Evolutionary conservation across 2,888 invertebrate genomes (phyloP).

Genomic region (Phyto melanocephala): DNA sequence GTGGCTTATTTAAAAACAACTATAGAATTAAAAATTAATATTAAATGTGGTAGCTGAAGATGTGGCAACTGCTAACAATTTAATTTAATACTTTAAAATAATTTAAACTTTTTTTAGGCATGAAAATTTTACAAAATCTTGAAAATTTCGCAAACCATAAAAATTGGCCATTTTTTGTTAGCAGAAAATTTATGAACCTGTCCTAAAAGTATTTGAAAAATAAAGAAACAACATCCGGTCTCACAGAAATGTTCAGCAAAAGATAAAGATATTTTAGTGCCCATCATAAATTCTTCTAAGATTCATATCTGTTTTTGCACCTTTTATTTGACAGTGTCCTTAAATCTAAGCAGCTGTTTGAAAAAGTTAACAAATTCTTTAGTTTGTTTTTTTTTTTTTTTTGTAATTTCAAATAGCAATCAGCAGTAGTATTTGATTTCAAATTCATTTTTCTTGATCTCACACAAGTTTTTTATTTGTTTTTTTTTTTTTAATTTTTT

Average conservation of each 20-base stretch:
- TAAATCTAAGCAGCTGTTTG: conserved; percentile 23
- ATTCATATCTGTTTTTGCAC: conserved; percentile 71
- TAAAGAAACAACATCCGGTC: conserved; percentile 54
- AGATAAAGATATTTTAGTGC: conserved; percentile 75
- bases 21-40: background rate
- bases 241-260: background rate
- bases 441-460: conserved; percentile 17
- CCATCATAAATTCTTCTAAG: conserved; percentile 74
- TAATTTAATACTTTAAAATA: conserved; percentile 27
- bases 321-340: conserved; percentile 24
- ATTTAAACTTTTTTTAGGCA: background rate
- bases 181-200: conserved; percentile 54
- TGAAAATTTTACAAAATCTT: background rate
- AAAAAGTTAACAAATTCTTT: background rate
- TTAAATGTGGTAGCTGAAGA: conserved; percentile 45
- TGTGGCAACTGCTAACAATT: conserved; percentile 59
- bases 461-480: conserved; percentile 28
- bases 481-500: background rate
- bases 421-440: background rate
- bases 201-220: conserved; percentile 43
- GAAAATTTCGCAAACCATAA: background rate
- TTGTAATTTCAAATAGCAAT: background rate
- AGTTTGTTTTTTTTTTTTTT: background rate
- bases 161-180: background rate
- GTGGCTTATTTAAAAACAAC: conserved; percentile 22